Base-by-base conservation (phyloP, 2,797 vertebrate species). In the Meriones psammophilus region DNA sequence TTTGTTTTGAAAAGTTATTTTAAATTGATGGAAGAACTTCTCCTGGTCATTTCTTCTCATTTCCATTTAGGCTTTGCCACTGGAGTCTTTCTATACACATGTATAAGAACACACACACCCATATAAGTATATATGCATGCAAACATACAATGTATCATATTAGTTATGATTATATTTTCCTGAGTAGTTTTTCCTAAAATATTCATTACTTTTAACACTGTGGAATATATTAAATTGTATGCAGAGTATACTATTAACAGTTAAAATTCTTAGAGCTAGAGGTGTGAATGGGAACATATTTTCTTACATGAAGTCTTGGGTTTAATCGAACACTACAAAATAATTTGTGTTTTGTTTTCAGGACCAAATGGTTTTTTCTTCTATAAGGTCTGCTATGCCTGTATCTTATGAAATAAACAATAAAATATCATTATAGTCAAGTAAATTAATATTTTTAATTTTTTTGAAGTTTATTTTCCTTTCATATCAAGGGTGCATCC, bases 101-200 rank as follows among this genome's bases (percentile, higher is more conserved):
- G 50, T 50, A 50, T 50, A 50, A 50, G 50, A 50, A 10, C 10
- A 10, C 2, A 10, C 50, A 50, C 50, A 50, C 46, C 46, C 50
- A 76, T 26, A 58, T 39, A 2, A 1, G 9, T n/a, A n/a, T 0
- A 66, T 3, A n/a, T 26, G 3, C 5, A 42, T 69, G 5, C 12
- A 77, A 10, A 68, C 26, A 54, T 66, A n/a, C 15, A 15, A 30
- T 42, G 4, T 42, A 83, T 62, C 56, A 30, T 62, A 18, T 30
- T 2, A 46, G 36, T 84, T 66, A 66, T 33, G 1, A 39, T 84
- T 64, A 84, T 30, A 84, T 42, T 46, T 66, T 12, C 5, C 28
- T 18, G 10, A 46, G 20, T 46, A 66, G 17, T 22, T n/a, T 62
- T 83, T 84, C 50, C 50, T 8, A 46, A 20, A 64, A 66, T 46